phyloP scores from a whole-genome alignment of 2,113 vertebrate species.

The Oenanthe oenanthe region DNA sequence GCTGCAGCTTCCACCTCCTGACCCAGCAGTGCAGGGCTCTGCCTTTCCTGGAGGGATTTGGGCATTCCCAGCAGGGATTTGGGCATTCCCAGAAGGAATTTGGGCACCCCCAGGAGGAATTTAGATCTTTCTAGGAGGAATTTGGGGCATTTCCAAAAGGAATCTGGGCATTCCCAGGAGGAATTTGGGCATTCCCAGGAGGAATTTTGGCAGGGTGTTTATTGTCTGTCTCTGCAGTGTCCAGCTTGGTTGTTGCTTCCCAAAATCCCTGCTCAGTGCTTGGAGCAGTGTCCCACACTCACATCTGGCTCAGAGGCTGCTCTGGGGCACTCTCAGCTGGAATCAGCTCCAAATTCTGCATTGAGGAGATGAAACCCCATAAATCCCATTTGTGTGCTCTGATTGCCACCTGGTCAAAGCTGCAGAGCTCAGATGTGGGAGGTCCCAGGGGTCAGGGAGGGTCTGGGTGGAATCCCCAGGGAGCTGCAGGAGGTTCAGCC shows the following conservation, averaged over 20 bases:
- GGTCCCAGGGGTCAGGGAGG: background rate
- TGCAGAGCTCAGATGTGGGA: background rate
- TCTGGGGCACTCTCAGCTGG: background rate
- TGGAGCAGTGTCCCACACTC: background rate
- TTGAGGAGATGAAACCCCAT: background rate
- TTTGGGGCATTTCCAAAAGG: too few relatives aligned
- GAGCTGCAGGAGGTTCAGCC: background rate
- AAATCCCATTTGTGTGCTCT: background rate
- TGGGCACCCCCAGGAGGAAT: background rate
- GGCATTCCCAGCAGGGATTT: background rate
- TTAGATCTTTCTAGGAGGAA: background rate
- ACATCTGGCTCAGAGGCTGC: background rate
- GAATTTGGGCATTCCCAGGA: background rate
- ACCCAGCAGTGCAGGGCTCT: background rate
- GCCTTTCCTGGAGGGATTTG: background rate
- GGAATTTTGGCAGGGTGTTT: accelerated
- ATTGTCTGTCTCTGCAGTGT: background rate
- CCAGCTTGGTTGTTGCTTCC: background rate
- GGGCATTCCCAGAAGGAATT: too few relatives aligned
- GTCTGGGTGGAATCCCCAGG: background rate
- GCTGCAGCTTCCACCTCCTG: background rate
- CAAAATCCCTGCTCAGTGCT: background rate
- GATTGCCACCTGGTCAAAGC: background rate
- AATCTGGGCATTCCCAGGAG: background rate
- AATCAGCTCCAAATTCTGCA: background rate